Evolutionary conservation across 1,140 invertebrate genomes (phyloP), one percentile per base, ranked within the genome.

Genomic region (Spodoptera litura): DNA sequence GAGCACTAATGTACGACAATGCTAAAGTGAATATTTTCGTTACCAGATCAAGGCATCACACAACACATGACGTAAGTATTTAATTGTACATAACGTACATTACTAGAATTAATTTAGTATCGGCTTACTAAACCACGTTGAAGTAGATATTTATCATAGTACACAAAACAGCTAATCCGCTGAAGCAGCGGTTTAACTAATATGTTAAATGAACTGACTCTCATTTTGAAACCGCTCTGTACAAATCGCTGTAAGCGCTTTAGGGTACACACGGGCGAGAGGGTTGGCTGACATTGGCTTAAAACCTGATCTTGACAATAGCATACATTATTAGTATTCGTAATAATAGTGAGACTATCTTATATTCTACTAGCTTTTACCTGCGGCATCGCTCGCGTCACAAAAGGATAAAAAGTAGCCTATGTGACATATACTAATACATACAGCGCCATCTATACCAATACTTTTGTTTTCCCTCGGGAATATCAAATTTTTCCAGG

Each of bases 131-230:
- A 49, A 12, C 62, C 44, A 66, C n/a, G n/a, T 11, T 8, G n/a
- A 70, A 12, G 25, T 10, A 70, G 52, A 70, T 70, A 31, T 35
- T 13, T 53, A 68, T 25, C 64, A 27, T 25, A 52, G 52, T 68
- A 44, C n/a, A 66, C 27, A 53, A 52, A 70, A 25, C 49, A 27
- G 49, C 66, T 70, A 70, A 70, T 70, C 66, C 20, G 49, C 49
- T 70, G 51, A 70, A 52, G 49, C 66, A 12, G 64, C 49, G 66
- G 66, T 70, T 70, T n/a, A 53, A 49, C 51, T 52, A 70, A 70
- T 70, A 70, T 53, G 66, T 70, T 70, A 31, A 70, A 70, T 70
- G 66, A 70, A 70, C 62, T 66, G 62, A 53, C 66, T 70, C 49
- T 53, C 49, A 70, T 70, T 70, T 70, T 70, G 66, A 52, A 52